A percentile compares a stretch with the other conserved stretches of the same genome.
phyloP scores from a whole-genome alignment of 1,140 invertebrate genomes.

The Diuraphis noxia region DNA sequence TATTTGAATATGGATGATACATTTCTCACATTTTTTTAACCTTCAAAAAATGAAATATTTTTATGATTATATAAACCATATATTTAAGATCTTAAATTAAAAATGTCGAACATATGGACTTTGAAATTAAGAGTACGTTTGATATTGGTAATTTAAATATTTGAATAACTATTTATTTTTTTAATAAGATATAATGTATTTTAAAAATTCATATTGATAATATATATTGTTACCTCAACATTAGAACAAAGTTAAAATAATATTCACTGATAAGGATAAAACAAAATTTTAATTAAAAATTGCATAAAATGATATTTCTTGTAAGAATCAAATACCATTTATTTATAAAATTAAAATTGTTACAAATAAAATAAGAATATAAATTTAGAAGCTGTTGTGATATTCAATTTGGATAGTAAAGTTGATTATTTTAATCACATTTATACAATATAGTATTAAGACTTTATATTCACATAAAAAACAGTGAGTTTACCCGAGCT shows the following conservation, averaged over 20 bases:
- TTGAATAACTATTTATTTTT: not conserved
- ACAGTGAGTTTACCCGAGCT: not conserved
- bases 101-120: not conserved
- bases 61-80: not conserved
- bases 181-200: not conserved
- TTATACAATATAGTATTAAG: not conserved
- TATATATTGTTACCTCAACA: not conserved
- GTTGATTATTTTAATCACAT: not conserved
- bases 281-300: not conserved
- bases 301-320: not conserved
- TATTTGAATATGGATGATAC: not conserved
- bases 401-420: not conserved
- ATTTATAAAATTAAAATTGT: not conserved
- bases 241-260: not conserved
- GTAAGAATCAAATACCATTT: not conserved
- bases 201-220: not conserved
- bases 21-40: not conserved
- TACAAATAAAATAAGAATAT: not conserved
- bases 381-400: not conserved
- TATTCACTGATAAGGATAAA: not conserved
- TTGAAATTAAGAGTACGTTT: not conserved
- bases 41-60: not conserved
- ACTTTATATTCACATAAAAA: not conserved
- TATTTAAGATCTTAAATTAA: not conserved
- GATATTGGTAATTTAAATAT: not conserved